A percentile compares a stretch with the other conserved stretches of the same genome.
Evolutionary conservation across 2,797 vertebrate genomes (phyloP).

Genomic region (Sorex maritimensis): DNA sequence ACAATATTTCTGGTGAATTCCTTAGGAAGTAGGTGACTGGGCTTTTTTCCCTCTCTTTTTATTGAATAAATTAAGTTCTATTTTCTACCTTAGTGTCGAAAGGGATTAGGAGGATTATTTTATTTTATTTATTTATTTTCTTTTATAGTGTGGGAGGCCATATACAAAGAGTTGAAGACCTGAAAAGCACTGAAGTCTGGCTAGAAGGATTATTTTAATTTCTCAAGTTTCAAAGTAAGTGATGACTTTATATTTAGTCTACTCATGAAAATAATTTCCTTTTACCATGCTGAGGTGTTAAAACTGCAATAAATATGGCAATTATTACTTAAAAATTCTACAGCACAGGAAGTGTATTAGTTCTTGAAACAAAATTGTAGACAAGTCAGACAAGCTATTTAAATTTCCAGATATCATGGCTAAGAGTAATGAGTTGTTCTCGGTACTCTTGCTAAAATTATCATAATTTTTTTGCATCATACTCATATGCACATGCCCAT

Average conservation of each 20-base stretch:
- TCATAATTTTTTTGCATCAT: not conserved
- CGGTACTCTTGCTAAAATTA: not conserved
- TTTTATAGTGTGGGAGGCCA: no score
- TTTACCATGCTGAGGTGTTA: not conserved
- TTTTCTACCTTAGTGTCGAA: not conserved
- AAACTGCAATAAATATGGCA: not conserved
- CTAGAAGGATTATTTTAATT: not conserved
- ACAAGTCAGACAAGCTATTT: not conserved
- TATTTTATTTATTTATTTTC: no score
- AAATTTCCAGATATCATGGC: not conserved
- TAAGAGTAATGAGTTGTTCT: not conserved
- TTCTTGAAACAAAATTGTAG: conserved; percentile 36
- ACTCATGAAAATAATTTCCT: not conserved
- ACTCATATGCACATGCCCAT: not conserved
- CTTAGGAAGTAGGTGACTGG: no score
- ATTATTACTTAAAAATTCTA: not conserved
- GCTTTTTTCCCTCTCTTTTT: no score
- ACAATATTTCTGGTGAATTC: no score
- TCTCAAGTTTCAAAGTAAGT: not conserved
- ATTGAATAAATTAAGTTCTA: not conserved
- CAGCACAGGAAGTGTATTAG: not conserved
- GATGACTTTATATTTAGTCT: not conserved
- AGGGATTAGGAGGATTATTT: not conserved
- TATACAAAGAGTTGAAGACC: no score
- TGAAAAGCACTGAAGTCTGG: no score